These are phyloP conservation scores for Scrobipalpa atriplicella DNA, from an alignment of 2,888 invertebrate species.

Conservation along the genomic window DNA sequence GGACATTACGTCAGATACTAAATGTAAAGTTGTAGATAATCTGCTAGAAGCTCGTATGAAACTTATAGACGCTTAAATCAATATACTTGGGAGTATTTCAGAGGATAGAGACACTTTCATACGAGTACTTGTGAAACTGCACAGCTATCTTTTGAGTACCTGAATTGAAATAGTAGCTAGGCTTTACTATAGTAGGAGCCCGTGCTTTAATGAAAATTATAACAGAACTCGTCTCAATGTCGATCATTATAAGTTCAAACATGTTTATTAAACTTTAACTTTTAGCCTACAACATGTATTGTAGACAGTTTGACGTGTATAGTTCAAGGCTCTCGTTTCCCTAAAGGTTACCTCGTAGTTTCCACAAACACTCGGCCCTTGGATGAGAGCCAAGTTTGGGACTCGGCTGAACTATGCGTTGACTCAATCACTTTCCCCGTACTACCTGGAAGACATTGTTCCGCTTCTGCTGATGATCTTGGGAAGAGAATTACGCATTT, in stretches of 20 bases:
- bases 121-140: too few relatives aligned
- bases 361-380: conserved; percentile 45
- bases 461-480: background rate
- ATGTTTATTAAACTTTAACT: background rate
- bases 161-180: too few relatives aligned
- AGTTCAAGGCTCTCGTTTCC: conserved; percentile 52
- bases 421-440: background rate
- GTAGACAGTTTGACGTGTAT: conserved; percentile 43
- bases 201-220: too few relatives aligned
- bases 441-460: background rate
- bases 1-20: background rate
- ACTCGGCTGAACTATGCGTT: background rate
- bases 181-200: too few relatives aligned
- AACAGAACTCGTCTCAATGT: too few relatives aligned
- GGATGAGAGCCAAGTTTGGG: conserved; percentile 51
- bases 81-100: background rate
- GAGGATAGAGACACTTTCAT: too few relatives aligned
- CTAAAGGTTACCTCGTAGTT: conserved; percentile 46
- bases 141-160: too few relatives aligned
- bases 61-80: background rate
- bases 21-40: background rate
- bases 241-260: background rate
- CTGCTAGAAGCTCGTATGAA: background rate
- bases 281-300: background rate
- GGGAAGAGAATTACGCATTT: background rate